phyloP scores from a whole-genome alignment of 2,113 vertebrate genomes.

The Sinocyclocheilus anophthalmus region DNA sequence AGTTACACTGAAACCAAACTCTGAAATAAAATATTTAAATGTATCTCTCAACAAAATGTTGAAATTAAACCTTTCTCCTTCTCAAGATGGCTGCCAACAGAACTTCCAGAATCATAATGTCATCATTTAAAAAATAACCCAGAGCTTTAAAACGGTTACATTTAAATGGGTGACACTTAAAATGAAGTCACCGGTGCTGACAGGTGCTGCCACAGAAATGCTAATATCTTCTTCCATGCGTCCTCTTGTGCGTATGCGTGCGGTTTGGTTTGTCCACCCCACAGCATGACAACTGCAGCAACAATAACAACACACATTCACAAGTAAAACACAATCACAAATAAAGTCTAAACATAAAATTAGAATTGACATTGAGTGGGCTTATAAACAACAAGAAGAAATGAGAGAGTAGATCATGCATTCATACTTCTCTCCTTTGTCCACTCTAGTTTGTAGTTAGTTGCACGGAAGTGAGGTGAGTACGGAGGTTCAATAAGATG shows the following conservation, averaged over 20 bases:
- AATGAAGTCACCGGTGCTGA: neutral
- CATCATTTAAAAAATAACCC: neutral
- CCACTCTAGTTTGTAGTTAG: constrained; percentile 49
- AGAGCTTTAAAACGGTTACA: neutral
- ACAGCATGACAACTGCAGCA: constrained; percentile 62
- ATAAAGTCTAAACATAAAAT: neutral
- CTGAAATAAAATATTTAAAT: too few relatives aligned
- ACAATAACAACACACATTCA: neutral
- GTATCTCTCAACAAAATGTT: too few relatives aligned
- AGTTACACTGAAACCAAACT: too few relatives aligned
- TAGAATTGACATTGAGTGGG: neutral
- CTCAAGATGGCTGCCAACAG: too few relatives aligned
- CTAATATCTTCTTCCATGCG: constrained; percentile 68
- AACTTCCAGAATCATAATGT: too few relatives aligned
- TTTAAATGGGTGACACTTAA: neutral
- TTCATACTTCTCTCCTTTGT: constrained; percentile 58
- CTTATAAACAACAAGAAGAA: neutral
- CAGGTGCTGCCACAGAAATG: constrained; percentile 60
- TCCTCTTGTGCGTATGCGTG: constrained; percentile 72
- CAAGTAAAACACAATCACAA: neutral
- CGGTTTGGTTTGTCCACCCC: constrained; percentile 65
- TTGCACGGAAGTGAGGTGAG: constrained; percentile 53
- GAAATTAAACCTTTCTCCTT: too few relatives aligned
- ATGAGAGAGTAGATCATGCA: neutral
- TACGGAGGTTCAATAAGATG: constrained; percentile 77